Evolutionary conservation across 2,113 vertebrate genomes (phyloP).

Genomic region (Crotophaga sulcirostris): DNA sequence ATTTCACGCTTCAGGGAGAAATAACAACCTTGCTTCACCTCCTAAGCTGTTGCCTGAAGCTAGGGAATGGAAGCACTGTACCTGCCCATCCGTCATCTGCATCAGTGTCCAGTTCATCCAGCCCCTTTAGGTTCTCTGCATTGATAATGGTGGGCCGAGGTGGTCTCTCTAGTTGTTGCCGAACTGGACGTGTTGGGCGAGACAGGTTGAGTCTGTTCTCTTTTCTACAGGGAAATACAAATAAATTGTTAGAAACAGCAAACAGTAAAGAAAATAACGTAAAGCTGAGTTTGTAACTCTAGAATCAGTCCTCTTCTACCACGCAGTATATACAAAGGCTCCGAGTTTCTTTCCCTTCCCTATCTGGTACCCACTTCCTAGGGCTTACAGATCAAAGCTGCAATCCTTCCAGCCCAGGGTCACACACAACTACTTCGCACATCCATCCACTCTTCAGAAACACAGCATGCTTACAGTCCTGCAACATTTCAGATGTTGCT

Average conservation of each 20-base stretch:
- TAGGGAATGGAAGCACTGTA: slow-evolving; percentile 38
- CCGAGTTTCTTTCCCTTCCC: neutral
- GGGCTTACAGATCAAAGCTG: neutral
- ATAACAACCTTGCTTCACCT: neutral
- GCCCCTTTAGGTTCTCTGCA: slow-evolving; percentile 92
- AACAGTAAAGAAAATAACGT: neutral
- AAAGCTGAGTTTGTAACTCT: neutral
- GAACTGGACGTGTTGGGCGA: slow-evolving; percentile 82
- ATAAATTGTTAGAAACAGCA: neutral
- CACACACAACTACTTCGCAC: neutral
- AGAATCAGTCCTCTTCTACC: neutral
- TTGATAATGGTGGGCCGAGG: slow-evolving; percentile 93
- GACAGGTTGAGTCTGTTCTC: slow-evolving; percentile 80
- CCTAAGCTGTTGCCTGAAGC: neutral
- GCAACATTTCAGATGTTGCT: neutral
- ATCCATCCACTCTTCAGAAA: neutral
- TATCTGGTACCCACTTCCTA: neutral
- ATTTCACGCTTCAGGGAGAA: neutral
- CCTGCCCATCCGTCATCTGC: slow-evolving; percentile 98
- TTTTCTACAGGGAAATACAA: slow-evolving; percentile 66
- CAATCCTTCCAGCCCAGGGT: neutral
- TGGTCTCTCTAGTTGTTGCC: slow-evolving; percentile 82
- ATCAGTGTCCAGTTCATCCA: slow-evolving; percentile 94
- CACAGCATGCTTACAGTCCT: neutral
- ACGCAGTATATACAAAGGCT: accelerated